Percentiles rank a stretch among this genome's conserved stretches.
phyloP scores from a whole-genome alignment of 2,113 vertebrate species.

The Xiphophorus maculatus region DNA sequence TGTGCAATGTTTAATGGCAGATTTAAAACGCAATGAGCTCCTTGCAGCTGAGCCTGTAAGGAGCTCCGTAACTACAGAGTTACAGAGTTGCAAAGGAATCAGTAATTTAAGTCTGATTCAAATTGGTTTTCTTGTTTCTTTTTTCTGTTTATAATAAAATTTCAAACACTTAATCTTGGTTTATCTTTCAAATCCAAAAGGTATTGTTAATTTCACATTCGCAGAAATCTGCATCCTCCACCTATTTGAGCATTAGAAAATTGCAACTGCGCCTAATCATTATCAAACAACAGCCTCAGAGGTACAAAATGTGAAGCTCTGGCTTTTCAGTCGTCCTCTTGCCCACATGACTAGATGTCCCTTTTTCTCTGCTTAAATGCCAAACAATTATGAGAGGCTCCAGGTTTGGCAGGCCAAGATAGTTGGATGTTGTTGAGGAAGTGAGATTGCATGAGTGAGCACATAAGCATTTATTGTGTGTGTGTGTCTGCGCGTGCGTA shows the following conservation, averaged over 20 bases:
- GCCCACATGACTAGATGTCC: conserved; percentile 51
- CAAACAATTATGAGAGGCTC: conserved; percentile 92
- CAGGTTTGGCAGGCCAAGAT: conserved; percentile 80
- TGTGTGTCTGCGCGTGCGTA: conserved; percentile 58
- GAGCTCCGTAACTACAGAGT: no score
- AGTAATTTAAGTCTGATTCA: neutral
- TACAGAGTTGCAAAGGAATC: neutral
- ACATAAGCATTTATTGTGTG: conserved; percentile 44
- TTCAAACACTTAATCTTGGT: neutral
- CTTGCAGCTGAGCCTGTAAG: neutral
- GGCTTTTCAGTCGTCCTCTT: conserved; percentile 55
- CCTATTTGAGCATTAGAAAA: conserved; percentile 16
- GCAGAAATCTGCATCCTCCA: neutral
- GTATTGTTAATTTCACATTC: neutral
- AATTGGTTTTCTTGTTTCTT: neutral
- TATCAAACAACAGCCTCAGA: conserved; percentile 41
- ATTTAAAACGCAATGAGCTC: neutral
- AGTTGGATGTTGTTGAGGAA: conserved; percentile 79
- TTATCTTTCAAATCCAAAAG: neutral
- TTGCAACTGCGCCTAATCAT: conserved; percentile 38
- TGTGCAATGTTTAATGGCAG: neutral
- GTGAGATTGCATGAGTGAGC: conserved; percentile 60
- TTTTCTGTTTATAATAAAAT: neutral
- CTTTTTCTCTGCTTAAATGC: conserved; percentile 85
- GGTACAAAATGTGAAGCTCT: conserved; percentile 20